Percentiles rank a stretch among this genome's conserved stretches.
Evolutionary conservation across 2,888 invertebrate genomes (phyloP).

Genomic region (Trilocha varians): DNA sequence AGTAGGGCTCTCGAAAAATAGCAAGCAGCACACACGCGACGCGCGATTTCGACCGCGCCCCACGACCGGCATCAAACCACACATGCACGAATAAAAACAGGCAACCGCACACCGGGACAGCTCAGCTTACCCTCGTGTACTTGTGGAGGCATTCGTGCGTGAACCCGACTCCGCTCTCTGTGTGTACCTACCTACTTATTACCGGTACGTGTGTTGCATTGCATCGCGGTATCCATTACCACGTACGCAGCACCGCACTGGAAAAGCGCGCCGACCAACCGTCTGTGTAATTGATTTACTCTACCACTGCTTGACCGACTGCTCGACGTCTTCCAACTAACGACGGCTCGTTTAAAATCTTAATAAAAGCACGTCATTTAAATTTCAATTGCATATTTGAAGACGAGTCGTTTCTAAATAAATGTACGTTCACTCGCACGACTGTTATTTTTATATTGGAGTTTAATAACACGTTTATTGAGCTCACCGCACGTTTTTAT

Average conservation of each 20-base stretch:
- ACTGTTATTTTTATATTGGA: slow-evolving; percentile 30
- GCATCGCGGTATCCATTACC: slow-evolving; percentile 56
- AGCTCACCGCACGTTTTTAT: slow-evolving; percentile 26
- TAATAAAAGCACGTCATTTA: slow-evolving; percentile 40
- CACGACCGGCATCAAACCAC: slow-evolving; percentile 27
- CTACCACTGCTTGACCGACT: slow-evolving; percentile 46
- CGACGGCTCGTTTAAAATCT: slow-evolving; percentile 37
- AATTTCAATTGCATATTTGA: slow-evolving; percentile 14
- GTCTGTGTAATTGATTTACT: slow-evolving; percentile 67
- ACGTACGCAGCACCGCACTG: slow-evolving; percentile 33
- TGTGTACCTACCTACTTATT: slow-evolving; percentile 35
- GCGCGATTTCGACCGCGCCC: slow-evolving; percentile 21
- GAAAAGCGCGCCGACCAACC: slow-evolving; percentile 57
- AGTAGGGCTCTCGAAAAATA: slow-evolving; percentile 55
- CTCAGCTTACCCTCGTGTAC: slow-evolving; percentile 41
- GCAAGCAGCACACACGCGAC: slow-evolving; percentile 45
- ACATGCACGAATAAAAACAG: slow-evolving; percentile 38
- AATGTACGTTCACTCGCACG: slow-evolving; percentile 10
- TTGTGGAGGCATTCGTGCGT: slow-evolving; percentile 58
- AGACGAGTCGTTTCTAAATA: slow-evolving; percentile 15
- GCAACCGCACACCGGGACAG: slow-evolving; percentile 35
- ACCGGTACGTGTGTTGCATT: slow-evolving; percentile 40
- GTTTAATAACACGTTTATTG: slow-evolving; percentile 34
- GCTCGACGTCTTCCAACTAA: too few species aligned
- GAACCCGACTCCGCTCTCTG: slow-evolving; percentile 37